phyloP scores from a whole-genome alignment of 2,888 invertebrate species.

The Azorinus chamasolen region DNA sequence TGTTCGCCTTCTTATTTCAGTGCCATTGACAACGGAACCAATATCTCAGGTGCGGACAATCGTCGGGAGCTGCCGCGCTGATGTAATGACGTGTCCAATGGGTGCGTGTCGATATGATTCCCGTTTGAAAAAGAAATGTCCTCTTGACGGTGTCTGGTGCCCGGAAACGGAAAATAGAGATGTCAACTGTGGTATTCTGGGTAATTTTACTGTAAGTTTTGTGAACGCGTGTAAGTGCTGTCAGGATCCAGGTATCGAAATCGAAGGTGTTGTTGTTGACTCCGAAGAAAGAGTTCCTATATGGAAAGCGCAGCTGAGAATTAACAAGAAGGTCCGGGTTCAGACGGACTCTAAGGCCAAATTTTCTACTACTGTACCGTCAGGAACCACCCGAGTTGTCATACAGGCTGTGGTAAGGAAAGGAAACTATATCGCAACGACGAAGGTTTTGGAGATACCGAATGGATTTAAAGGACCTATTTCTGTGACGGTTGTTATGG shows the following conservation, averaged over 20 bases:
- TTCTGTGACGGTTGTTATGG: conserved; percentile 1
- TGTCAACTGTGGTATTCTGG: conserved; percentile 1
- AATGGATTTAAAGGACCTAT: conserved; percentile 12
- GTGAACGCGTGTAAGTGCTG: neutral
- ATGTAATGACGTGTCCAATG: neutral
- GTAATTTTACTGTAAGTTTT: neutral
- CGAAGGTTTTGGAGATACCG: conserved; percentile 20
- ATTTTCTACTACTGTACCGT: neutral
- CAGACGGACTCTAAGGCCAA: neutral
- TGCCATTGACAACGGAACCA: too few species aligned
- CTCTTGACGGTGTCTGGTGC: neutral
- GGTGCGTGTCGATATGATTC: neutral
- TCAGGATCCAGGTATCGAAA: neutral
- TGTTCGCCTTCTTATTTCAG: too few species aligned
- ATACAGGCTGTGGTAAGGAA: neutral
- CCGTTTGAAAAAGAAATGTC: neutral
- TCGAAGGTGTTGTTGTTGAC: conserved; percentile 1
- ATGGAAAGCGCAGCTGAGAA: neutral
- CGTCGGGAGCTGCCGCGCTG: neutral
- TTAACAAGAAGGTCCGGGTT: neutral
- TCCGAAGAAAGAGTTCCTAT: neutral
- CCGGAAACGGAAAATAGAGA: neutral
- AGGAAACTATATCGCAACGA: conserved; percentile 2
- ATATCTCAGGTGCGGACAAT: neutral
- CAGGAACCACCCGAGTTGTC: neutral